Evolutionary conservation across 2,888 invertebrate genomes (phyloP).

Genomic region (Heterodera filipjevi): DNA sequence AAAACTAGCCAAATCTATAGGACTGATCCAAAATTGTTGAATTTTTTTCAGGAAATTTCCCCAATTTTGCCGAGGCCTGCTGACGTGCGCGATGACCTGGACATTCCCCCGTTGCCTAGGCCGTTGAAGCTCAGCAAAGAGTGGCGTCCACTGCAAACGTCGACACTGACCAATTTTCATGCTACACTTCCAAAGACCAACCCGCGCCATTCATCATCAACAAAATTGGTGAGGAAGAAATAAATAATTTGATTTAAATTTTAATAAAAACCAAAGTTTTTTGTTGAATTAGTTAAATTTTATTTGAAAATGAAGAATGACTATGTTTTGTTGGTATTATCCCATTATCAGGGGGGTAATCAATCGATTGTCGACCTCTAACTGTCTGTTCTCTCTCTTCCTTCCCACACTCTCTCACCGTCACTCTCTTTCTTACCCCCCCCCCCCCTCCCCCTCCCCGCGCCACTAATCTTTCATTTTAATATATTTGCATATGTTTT

Average conservation of each 20-base stretch:
- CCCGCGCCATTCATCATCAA: conserved; percentile 24
- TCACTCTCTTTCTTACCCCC: too few species aligned
- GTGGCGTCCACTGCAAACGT: conserved; percentile 37
- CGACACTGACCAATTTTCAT: conserved; percentile 36
- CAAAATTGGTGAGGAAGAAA: conserved; percentile 22
- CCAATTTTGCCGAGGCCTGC: conserved; percentile 32
- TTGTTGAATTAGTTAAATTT: background rate
- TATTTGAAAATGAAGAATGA: too few species aligned
- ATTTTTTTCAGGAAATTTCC: conserved; percentile 32
- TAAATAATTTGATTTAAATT: background rate
- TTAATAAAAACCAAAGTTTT: too few species aligned
- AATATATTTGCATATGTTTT: too few species aligned
- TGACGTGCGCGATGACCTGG: conserved; percentile 31
- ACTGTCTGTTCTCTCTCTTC: too few species aligned
- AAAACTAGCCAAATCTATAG: background rate
- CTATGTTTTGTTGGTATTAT: too few species aligned
- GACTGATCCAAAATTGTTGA: background rate
- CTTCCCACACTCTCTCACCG: too few species aligned
- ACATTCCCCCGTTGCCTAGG: conserved; percentile 32
- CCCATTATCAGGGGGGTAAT: too few species aligned
- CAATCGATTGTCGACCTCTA: too few species aligned
- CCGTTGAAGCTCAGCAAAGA: conserved; percentile 34
- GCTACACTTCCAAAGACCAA: conserved; percentile 32
- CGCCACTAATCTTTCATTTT: too few species aligned
- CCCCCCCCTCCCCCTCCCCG: too few species aligned